Conservation (phyloP, 2,888 invertebrate species). For the Gastrophysa polygoni region DNA sequence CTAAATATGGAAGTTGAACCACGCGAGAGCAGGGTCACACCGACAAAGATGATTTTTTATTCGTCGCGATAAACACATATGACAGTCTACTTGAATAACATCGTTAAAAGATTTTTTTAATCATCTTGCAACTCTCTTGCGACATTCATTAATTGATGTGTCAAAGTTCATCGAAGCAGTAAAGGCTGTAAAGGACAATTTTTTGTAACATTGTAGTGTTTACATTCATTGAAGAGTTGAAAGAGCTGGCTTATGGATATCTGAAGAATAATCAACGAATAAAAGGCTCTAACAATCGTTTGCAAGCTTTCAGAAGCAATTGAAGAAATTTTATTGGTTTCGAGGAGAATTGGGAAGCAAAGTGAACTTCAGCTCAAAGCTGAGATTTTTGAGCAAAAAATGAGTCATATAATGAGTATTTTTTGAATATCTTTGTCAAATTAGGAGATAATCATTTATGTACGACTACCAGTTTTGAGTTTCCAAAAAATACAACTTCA, state of each 20-base stretch:
- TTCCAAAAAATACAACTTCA: background rate
- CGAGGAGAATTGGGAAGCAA: background rate
- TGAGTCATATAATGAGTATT: too few species aligned
- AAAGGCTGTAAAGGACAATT: background rate
- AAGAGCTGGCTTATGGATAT: too few species aligned
- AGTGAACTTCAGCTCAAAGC: background rate
- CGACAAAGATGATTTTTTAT: slow-evolving; percentile 28
- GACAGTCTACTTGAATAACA: slow-evolving; percentile 26
- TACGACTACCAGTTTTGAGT: background rate
- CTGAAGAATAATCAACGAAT: too few species aligned
- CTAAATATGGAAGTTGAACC: slow-evolving; percentile 16
- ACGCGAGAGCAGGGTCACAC: slow-evolving; percentile 20
- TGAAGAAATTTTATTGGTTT: too few species aligned
- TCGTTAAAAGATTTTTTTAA: slow-evolving; percentile 24
- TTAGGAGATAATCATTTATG: too few species aligned
- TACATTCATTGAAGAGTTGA: too few species aligned
- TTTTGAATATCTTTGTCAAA: too few species aligned
- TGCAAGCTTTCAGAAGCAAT: too few species aligned
- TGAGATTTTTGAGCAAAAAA: too few species aligned
- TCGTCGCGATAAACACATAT: slow-evolving; percentile 16
- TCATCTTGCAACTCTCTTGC: slow-evolving; percentile 14
- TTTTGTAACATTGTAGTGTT: too few species aligned
- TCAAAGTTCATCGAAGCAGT: slow-evolving; percentile 13
- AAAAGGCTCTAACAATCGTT: too few species aligned
- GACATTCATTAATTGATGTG: slow-evolving; percentile 32